Percentiles rank a stretch among this genome's conserved stretches.
phyloP scores from a whole-genome alignment of 2,113 vertebrate genomes.

The Acanthisitta chloris region DNA sequence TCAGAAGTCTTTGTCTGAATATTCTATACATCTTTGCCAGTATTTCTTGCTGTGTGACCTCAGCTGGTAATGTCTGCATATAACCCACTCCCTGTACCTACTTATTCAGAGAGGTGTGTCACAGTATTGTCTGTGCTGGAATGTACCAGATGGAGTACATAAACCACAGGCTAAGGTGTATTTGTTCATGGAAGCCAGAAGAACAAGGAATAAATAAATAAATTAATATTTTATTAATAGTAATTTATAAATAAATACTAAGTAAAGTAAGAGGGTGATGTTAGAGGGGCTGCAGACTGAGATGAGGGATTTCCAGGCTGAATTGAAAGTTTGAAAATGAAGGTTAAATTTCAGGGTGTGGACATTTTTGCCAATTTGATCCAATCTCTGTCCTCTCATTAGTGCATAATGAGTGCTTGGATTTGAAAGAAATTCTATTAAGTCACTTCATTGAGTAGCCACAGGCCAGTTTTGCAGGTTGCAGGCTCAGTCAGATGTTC shows the following conservation, averaged over 20 bases:
- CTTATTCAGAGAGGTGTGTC: not conserved
- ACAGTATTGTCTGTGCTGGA: not conserved
- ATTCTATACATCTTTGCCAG: not conserved
- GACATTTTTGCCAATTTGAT: not conserved
- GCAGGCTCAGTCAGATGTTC: not conserved
- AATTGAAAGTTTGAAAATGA: not conserved
- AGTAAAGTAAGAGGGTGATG: not conserved
- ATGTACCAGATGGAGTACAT: not conserved
- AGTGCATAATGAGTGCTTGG: not conserved
- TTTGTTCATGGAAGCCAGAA: not conserved
- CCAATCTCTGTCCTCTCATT: not conserved
- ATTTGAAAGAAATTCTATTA: not conserved
- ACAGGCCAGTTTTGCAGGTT: not conserved
- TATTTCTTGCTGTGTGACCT: not conserved
- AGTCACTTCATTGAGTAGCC: not conserved
- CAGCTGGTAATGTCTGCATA: not conserved
- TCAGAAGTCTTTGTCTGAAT: not conserved
- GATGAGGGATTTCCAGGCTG: not conserved
- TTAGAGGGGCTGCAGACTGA: not conserved
- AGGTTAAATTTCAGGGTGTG: not conserved
- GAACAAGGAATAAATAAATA: not conserved
- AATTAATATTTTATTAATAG: not conserved
- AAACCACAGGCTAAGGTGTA: not conserved
- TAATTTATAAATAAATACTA: not conserved
- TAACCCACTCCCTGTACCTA: not conserved